Evolutionary conservation across 2,888 invertebrate genomes (phyloP).

Genomic region (Drosophila limbata): DNA sequence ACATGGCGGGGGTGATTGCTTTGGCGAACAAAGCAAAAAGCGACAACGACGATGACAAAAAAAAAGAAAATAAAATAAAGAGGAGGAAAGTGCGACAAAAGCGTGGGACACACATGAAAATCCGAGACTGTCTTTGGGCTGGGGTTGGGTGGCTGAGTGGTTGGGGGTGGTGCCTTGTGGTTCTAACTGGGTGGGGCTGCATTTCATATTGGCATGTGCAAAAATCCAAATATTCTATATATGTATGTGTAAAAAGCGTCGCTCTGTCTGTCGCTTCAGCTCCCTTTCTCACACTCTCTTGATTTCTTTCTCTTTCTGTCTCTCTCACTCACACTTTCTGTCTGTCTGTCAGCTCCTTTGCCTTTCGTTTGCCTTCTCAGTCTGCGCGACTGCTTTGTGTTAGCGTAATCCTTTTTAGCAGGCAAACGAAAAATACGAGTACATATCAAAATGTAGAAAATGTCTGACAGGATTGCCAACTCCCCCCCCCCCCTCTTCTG

Average conservation of each 20-base stretch:
- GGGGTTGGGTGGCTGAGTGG: conserved; percentile 18
- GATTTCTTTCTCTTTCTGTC: conserved; percentile 4
- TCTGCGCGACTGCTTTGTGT: conserved; percentile 69
- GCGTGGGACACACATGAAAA: conserved; percentile 71
- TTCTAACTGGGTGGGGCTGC: conserved; percentile 53
- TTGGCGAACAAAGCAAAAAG: conserved; percentile 72
- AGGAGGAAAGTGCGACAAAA: conserved; percentile 65
- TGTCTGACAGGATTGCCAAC: conserved; percentile 76
- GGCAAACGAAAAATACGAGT: conserved; percentile 65
- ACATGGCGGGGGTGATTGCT: conserved; percentile 68
- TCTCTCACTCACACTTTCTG: conserved; percentile 14
- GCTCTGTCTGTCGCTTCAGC: conserved; percentile 21
- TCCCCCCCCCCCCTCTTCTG: conserved; percentile 4
- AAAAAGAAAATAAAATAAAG: conserved; percentile 20
- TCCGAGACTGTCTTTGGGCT: conserved; percentile 26
- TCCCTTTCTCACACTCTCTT: conserved; percentile 5
- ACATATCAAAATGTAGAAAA: conserved; percentile 77
- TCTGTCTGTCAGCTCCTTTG: conserved; percentile 16
- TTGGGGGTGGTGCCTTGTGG: conserved; percentile 10
- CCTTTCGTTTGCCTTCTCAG: conserved; percentile 41
- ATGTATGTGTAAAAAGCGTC: conserved; percentile 10
- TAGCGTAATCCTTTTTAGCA: conserved; percentile 78
- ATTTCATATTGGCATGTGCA: conserved; percentile 79
- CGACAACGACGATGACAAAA: conserved; percentile 32
- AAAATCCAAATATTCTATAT: conserved; percentile 77